phyloP scores from a whole-genome alignment of 2,113 vertebrate genomes.

The Anhinga anhinga region DNA sequence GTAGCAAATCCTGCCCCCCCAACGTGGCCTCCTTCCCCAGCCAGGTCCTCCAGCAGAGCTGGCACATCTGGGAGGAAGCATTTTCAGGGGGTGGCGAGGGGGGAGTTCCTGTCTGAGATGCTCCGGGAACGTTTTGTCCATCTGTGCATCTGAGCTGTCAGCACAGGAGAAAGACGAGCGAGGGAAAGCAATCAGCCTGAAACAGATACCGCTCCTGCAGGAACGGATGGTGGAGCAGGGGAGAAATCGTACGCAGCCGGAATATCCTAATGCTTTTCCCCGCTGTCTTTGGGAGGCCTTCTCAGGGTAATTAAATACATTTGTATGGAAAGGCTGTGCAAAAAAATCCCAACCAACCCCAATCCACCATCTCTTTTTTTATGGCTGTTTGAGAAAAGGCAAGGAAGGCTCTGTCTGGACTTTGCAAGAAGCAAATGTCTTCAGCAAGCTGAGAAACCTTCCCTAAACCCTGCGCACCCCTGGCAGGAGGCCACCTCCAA shows the following conservation, averaged over 20 bases:
- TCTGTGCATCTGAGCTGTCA: neutral
- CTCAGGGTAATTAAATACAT: constrained; percentile 33
- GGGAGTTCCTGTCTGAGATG: neutral
- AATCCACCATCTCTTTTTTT: neutral
- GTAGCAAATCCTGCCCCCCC: neutral
- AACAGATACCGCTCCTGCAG: constrained; percentile 22
- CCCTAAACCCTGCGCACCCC: neutral
- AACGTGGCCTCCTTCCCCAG: neutral
- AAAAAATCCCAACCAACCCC: neutral
- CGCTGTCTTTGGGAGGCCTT: constrained; percentile 48
- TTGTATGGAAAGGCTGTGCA: neutral
- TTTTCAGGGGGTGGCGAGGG: neutral
- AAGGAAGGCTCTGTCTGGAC: constrained; percentile 4
- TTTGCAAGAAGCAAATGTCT: neutral
- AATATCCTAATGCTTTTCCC: constrained; percentile 21
- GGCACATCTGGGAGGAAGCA: neutral
- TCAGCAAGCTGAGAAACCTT: neutral
- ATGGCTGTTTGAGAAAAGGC: neutral
- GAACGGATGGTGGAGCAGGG: neutral
- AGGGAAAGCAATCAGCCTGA: neutral
- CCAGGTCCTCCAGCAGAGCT: neutral
- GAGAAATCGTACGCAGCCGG: neutral
- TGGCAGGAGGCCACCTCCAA: constrained; percentile 31
- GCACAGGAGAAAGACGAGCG: neutral
- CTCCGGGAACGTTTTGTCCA: constrained; percentile 6